These are phyloP conservation scores for Scartelaos histophorus DNA, from an alignment of 2,113 vertebrate species.

Conservation along the genomic window DNA sequence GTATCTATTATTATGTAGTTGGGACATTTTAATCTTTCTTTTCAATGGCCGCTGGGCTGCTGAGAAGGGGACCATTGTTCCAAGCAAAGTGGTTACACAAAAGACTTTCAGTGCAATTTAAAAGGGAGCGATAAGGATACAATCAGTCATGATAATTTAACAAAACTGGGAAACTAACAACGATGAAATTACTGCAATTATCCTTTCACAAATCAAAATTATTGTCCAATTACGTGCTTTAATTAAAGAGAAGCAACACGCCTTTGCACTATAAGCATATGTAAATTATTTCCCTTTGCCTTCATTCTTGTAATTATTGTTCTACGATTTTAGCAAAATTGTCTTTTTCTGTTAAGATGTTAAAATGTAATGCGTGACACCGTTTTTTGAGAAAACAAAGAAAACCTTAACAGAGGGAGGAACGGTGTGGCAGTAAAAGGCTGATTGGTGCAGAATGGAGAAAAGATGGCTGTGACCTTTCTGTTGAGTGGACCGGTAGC, in stretches of 20 bases:
- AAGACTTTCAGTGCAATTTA: constrained; percentile 8
- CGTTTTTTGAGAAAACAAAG: neutral
- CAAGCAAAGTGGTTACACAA: constrained; percentile 7
- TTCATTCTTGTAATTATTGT: constrained; percentile 19
- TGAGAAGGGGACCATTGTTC: neutral
- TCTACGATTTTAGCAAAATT: constrained; percentile 14
- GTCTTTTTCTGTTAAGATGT: neutral
- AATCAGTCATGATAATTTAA: constrained; percentile 22
- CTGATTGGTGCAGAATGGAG: constrained; percentile 32
- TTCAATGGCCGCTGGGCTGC: neutral
- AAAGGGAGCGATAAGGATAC: constrained; percentile 8
- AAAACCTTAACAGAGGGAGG: neutral
- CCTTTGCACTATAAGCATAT: neutral
- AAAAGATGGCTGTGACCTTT: constrained; percentile 70
- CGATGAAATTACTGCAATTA: constrained; percentile 37
- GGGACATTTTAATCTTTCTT: neutral
- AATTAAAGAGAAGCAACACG: neutral
- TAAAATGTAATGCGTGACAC: neutral
- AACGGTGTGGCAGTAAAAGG: neutral
- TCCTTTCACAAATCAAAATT: constrained; percentile 27
- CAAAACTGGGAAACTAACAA: constrained; percentile 28
- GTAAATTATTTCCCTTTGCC: neutral
- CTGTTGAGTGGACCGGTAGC: constrained; percentile 57
- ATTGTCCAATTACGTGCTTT: constrained; percentile 14
- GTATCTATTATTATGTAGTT: constrained; percentile 1